A percentile compares a stretch with the other conserved stretches of the same genome.
Evolutionary conservation across 1,140 invertebrate genomes (phyloP).

Genomic region (Notospermus geniculatus): DNA sequence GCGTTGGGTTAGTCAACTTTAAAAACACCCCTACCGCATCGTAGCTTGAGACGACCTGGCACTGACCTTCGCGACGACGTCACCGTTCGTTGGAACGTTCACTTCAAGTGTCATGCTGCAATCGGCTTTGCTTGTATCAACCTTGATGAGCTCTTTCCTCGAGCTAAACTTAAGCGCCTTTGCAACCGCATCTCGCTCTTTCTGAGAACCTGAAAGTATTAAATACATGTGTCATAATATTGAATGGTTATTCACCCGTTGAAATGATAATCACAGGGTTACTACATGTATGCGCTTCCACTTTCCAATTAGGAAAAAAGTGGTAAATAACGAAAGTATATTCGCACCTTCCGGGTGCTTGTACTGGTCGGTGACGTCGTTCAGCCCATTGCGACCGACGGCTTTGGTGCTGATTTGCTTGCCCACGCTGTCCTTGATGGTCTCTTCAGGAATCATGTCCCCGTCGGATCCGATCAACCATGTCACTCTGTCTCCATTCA

Average conservation of each 20-base stretch:
- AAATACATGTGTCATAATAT: neutral
- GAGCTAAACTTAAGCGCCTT: slow-evolving; percentile 12
- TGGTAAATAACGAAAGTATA: too few species aligned
- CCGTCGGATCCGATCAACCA: slow-evolving; percentile 43
- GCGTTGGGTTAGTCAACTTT: too few species aligned
- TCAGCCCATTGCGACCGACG: slow-evolving; percentile 38
- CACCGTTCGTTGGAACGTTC: slow-evolving; percentile 60
- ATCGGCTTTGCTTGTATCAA: too few species aligned
- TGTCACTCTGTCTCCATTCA: slow-evolving; percentile 52
- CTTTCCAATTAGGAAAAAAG: too few species aligned
- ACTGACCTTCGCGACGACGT: slow-evolving; percentile 54
- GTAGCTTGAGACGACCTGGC: too few species aligned
- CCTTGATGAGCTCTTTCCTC: neutral
- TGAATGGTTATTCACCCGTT: neutral
- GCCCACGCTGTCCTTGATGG: slow-evolving; percentile 36
- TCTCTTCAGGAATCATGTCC: slow-evolving; percentile 36
- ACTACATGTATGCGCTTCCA: neutral
- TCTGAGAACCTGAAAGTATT: neutral
- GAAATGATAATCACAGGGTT: neutral
- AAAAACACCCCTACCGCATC: too few species aligned
- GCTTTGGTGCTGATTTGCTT: slow-evolving; percentile 44
- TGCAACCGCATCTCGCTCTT: neutral
- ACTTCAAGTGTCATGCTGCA: too few species aligned
- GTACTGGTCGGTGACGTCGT: slow-evolving; percentile 42
- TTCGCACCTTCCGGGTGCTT: slow-evolving; percentile 42